Conservation (phyloP, 1,140 invertebrate species). For the Cherax quadricarinatus region DNA sequence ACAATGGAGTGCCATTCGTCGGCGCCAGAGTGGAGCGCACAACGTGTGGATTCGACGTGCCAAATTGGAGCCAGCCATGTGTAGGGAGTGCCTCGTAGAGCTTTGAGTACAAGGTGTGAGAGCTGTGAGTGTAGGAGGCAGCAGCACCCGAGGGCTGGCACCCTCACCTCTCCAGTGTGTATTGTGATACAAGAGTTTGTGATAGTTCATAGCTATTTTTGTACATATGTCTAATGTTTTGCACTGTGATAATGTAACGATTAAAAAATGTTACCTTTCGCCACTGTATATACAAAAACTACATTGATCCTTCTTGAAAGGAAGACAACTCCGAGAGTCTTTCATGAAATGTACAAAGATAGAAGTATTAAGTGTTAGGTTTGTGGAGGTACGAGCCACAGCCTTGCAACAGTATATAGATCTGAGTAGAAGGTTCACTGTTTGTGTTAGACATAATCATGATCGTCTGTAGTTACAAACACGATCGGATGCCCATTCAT, state of each 20-base stretch:
- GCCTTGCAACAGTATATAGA: not conserved
- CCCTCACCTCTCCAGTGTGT: constrained; percentile 13
- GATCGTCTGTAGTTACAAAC: not conserved
- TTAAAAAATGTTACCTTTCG: constrained; percentile 7
- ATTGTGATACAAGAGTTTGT: constrained; percentile 51
- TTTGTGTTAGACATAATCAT: not conserved
- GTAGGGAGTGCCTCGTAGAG: not conserved
- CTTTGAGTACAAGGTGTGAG: not conserved
- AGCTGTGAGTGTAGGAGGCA: not conserved
- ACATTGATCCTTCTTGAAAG: not conserved
- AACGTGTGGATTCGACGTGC: constrained; percentile 60
- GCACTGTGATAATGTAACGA: constrained; percentile 17
- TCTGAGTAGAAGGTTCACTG: not conserved
- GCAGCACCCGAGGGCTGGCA: too few relatives aligned
- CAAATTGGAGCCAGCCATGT: constrained; percentile 22
- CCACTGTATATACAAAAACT: not conserved
- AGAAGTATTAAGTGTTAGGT: not conserved
- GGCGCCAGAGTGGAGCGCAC: not conserved
- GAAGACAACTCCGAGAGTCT: constrained; percentile 38
- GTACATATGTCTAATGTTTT: constrained; percentile 45
- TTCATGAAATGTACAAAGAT: constrained; percentile 52
- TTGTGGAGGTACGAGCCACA: not conserved
- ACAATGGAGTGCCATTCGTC: not conserved
- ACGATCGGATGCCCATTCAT: constrained; percentile 35
- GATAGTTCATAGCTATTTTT: constrained; percentile 57